A percentile compares a stretch with the other conserved stretches of the same genome.
Conservation (phyloP, 2,888 invertebrate genomes). For the Onthophagus sagittarius region DNA sequence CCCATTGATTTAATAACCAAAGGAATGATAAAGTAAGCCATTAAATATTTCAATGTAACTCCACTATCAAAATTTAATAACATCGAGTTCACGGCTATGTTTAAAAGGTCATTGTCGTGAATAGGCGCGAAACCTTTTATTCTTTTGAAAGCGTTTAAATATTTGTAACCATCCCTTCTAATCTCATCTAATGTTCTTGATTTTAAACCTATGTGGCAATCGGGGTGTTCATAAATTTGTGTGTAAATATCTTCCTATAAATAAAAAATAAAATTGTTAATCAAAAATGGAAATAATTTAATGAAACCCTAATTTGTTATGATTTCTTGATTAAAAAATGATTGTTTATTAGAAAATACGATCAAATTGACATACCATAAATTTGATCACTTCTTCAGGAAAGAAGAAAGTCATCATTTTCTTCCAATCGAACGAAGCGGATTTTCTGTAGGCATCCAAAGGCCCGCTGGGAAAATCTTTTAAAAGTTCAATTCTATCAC, state of each 20-base stretch:
- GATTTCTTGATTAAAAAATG: background rate
- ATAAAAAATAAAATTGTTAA: no score
- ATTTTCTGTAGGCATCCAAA: slow-evolving; percentile 59
- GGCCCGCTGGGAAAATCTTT: slow-evolving; percentile 57
- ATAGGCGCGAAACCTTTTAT: background rate
- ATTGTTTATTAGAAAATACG: background rate
- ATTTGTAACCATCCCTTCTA: slow-evolving; percentile 14
- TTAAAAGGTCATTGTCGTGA: background rate
- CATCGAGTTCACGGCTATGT: slow-evolving; percentile 47
- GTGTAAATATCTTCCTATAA: slow-evolving; percentile 11
- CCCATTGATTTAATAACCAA: slow-evolving; percentile 62
- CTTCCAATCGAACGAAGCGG: slow-evolving; percentile 66
- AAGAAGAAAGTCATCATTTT: slow-evolving; percentile 54
- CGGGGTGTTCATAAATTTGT: slow-evolving; percentile 19
- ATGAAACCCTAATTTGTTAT: no score
- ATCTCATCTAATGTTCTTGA: slow-evolving; percentile 20
- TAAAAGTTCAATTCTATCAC: background rate
- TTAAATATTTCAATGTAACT: slow-evolving; percentile 58
- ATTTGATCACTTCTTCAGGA: slow-evolving; percentile 51
- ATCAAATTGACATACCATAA: slow-evolving; percentile 46
- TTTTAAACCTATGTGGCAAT: slow-evolving; percentile 17
- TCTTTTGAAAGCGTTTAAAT: slow-evolving; percentile 1
- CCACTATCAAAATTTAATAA: slow-evolving; percentile 59
- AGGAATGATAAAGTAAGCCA: slow-evolving; percentile 64
- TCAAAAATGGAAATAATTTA: no score